These are phyloP conservation scores for Leptarthrus brevirostris DNA, from an alignment of 2,888 invertebrate species.

Conservation along the genomic window DNA sequence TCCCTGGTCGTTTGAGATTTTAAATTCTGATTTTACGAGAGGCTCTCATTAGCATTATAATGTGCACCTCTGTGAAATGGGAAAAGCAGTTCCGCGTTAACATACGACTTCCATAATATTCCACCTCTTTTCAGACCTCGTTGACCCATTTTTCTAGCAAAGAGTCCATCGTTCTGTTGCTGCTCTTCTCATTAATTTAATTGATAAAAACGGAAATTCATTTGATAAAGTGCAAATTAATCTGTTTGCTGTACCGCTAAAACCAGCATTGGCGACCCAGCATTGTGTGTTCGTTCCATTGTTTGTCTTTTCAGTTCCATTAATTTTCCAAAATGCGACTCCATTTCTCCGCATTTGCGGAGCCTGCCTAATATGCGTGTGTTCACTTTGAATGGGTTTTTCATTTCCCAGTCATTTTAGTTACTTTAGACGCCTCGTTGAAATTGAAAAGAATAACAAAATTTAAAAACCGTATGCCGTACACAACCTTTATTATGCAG, in stretches of 20 bases:
- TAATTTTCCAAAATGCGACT: no score
- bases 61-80: neutral
- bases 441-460: no score
- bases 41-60: neutral
- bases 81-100: neutral
- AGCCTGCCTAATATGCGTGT: no score
- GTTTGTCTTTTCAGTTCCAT: no score
- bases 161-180: neutral
- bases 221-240: conserved; percentile 31
- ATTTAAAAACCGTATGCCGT: no score
- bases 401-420: no score
- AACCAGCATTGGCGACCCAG: no score
- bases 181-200: conserved; percentile 26
- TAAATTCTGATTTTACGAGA: neutral
- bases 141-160: neutral
- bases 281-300: no score
- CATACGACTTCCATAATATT: neutral
- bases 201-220: conserved; percentile 30
- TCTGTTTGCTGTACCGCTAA: neutral
- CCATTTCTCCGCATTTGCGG: no score
- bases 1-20: neutral
- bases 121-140: neutral
- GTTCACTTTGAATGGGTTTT: no score
- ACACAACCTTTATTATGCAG: no score
- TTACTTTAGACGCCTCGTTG: no score